phyloP scores from a whole-genome alignment of 2,888 invertebrate genomes.

The Thereva unica region DNA sequence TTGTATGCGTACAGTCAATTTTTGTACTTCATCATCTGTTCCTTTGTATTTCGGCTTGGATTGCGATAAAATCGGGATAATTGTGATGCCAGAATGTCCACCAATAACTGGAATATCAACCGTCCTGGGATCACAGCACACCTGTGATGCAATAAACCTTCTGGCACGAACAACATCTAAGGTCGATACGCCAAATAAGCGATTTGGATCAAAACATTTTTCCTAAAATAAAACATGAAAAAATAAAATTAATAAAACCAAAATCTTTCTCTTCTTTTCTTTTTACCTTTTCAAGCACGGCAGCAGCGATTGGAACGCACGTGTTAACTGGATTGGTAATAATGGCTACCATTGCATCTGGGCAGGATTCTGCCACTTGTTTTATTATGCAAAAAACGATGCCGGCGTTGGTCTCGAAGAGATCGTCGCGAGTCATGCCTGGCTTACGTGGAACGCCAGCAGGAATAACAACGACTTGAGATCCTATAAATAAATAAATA shows the following conservation, averaged over 20 bases:
- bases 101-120: slow-evolving; percentile 94
- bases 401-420: slow-evolving; percentile 98
- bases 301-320: slow-evolving; percentile 95
- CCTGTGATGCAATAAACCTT: slow-evolving; percentile 92
- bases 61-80: slow-evolving; percentile 95
- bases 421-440: slow-evolving; percentile 99
- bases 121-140: slow-evolving; percentile 80
- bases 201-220: slow-evolving; percentile 84
- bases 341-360: slow-evolving; percentile 91
- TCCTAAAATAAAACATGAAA: slow-evolving; percentile 6
- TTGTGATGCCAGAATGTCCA: slow-evolving; percentile 98
- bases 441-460: slow-evolving; percentile 99
- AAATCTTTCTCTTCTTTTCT: no score
- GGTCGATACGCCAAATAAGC: slow-evolving; percentile 95
- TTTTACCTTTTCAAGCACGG: slow-evolving; percentile 81
- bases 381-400: slow-evolving; percentile 87
- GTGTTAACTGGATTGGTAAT: slow-evolving; percentile 99
- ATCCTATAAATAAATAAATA: slow-evolving; percentile 47
- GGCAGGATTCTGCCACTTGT: slow-evolving; percentile 79
- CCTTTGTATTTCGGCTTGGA: slow-evolving; percentile 81
- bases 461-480: slow-evolving; percentile 91
- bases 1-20: slow-evolving; percentile 91
- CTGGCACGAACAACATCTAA: slow-evolving; percentile 94
- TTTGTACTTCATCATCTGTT: slow-evolving; percentile 76
- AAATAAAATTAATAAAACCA: neutral